Evolutionary conservation across 2,113 vertebrate species (phyloP), one percentile per base, ranked within the genome.

Genomic region (Kryptolebias marmoratus): DNA sequence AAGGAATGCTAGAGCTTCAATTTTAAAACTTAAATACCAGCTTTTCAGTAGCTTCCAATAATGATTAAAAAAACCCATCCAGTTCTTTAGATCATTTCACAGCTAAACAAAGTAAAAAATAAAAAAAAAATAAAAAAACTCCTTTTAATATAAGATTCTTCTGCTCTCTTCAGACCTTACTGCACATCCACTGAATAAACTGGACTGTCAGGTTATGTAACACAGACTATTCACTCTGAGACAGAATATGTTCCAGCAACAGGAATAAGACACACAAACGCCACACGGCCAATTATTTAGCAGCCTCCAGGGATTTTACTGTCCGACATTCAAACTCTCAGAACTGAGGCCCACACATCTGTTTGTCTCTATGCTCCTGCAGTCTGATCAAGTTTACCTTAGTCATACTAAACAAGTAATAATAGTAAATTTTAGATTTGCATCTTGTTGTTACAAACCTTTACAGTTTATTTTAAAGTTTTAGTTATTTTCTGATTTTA

Each of bases 201-300:
- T 68, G 63, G 62, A 32, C 32, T 49, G 71, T 85, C 76, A 69
- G 59, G 18, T 90, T 88, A 86, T 48, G 48, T 77, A 86, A 89
- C 63, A 50, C 39, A 36, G 44, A 72, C 62, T 42, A 70, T 84
- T 82, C 77, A 80, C 73, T 75, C 39, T 67, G 58, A 64, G 56
- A 36, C 68, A 53, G 32, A 85, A 73, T 78, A 88, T 64, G 75
- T 27, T 67, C 22, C 14, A 70, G 82, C 53, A 74, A 75, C 64
- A 83, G 64, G 63, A 81, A 81, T 50, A 75, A 82, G 55, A 80
- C 47, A 70, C 71, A 86, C 71, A 92, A 90, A 91, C 83, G 86
- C 79, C 90, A 90, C 89, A 85, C 65, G 90, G 69, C 75, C 90
- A 92, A 90, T 92, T 91, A 92, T 90, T 88, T 84, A 84, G 82